Conservation (phyloP, 2,888 invertebrate species). For the Agrotis clavis region DNA sequence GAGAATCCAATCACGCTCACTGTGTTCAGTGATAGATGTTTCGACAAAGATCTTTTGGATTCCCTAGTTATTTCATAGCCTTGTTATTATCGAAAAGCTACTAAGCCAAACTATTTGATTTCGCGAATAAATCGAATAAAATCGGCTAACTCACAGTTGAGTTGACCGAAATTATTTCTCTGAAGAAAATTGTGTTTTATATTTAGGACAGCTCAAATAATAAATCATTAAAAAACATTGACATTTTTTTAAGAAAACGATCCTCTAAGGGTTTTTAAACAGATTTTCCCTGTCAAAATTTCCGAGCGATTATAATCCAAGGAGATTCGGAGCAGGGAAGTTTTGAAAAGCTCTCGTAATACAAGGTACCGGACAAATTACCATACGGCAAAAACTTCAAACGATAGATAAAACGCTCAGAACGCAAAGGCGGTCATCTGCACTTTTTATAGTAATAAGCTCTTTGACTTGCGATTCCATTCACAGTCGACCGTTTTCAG, state of each 20-base stretch:
- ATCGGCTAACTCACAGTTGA: not conserved
- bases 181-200: constrained; percentile 2
- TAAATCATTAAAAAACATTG: constrained; percentile 12
- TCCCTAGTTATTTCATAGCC: constrained; percentile 37
- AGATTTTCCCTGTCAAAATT: constrained; percentile 1
- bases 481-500: constrained; percentile 49
- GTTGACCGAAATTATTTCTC: constrained; percentile 6
- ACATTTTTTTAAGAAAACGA: constrained; percentile 9
- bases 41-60: constrained; percentile 32
- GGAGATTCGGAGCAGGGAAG: not conserved
- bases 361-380: constrained; percentile 21
- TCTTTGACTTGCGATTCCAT: constrained; percentile 54
- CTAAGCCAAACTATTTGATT: constrained; percentile 35
- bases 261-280: not conserved
- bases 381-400: constrained; percentile 40
- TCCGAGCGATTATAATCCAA: not conserved
- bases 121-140: constrained; percentile 11
- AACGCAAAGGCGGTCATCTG: constrained; percentile 42
- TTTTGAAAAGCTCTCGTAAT: constrained; percentile 9
- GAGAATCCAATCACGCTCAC: constrained; percentile 59
- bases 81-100: constrained; percentile 38
- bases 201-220: constrained; percentile 17
- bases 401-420: constrained; percentile 45
- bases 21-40: constrained; percentile 49
- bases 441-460: constrained; percentile 64